Base-by-base conservation (phyloP, 2,888 invertebrate species). In the Stegana nigrithorax region DNA sequence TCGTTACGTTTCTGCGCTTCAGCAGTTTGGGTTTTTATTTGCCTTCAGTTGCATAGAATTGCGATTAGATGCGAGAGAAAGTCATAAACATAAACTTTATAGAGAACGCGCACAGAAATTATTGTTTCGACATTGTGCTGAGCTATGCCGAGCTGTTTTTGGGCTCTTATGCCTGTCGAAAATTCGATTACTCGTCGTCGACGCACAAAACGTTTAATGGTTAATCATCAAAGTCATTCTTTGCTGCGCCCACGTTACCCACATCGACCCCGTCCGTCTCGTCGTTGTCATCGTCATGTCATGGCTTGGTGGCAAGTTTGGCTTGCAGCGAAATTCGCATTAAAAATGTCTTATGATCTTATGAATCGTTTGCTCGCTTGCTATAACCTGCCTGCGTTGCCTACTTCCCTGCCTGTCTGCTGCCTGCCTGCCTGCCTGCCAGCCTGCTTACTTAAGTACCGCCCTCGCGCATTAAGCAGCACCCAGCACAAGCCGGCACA, bases 121-220 rank as follows among this genome's bases (percentile, higher is more conserved):
- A 51, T 51, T 39, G 39, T 60, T 53, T 36, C n/a, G n/a, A n/a
- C n/a, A n/a, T n/a, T n/a, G 42, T 60, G 55, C 29, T 67, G 59
- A 14, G 2, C 58, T 27, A 29, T n/a, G 12, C 47, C 29, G 19
- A 47, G 47, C 21, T 29, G 42, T n/a, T n/a, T n/a, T n/a, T n/a
- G n/a, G n/a, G n/a, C n/a, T n/a, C n/a, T n/a, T n/a, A n/a, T n/a
- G n/a, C n/a, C n/a, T n/a, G n/a, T n/a, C 17, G 45, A n/a, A 59
- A 60, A 32, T 59, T 62, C 56, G 60, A 65, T 45, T 62, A 39
- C 32, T 25, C 25, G 8, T 7, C 44, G 14, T 42, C 12, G 55
- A 25, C 57, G 27, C 58, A 62, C 67, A 69, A 69, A 70, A 61
- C 62, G 63, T 67, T 71, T 71, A 67, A 71, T 71, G 51, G 65